phyloP scores from a whole-genome alignment of 2,888 invertebrate species.

The Petrolisthes manimaculis region DNA sequence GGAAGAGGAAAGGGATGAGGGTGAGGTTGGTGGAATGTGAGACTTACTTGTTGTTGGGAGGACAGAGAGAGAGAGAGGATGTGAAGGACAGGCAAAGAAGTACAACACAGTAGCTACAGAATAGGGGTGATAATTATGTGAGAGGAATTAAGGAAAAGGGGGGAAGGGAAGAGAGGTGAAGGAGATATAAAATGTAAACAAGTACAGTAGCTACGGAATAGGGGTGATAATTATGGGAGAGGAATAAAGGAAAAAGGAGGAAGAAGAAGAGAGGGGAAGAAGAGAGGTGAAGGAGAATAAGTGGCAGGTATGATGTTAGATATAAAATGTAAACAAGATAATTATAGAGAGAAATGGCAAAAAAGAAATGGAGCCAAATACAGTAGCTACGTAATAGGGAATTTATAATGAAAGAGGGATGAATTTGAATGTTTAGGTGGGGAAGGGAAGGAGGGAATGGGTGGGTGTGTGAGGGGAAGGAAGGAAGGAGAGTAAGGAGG shows the following conservation, averaged over 20 bases:
- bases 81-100: background rate
- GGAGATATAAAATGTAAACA: background rate
- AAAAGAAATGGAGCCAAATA: background rate
- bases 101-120: background rate
- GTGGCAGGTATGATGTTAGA: background rate
- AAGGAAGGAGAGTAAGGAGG: background rate
- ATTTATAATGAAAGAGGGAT: too few species aligned
- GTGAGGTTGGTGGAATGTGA: background rate
- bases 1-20: background rate
- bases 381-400: background rate
- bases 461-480: background rate
- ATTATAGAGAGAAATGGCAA: background rate
- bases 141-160: background rate
- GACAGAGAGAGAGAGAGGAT: background rate
- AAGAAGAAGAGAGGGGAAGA: constrained; percentile 5
- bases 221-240: too few species aligned
- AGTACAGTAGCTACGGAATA: background rate
- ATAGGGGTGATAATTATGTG: background rate
- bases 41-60: background rate
- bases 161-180: background rate
- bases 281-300: background rate
- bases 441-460: background rate
- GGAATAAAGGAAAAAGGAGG: background rate
- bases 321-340: background rate
- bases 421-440: too few species aligned